Base-by-base conservation (phyloP, 92 coral and sea anemone genomes). In the Zoanthus gigantus region DNA sequence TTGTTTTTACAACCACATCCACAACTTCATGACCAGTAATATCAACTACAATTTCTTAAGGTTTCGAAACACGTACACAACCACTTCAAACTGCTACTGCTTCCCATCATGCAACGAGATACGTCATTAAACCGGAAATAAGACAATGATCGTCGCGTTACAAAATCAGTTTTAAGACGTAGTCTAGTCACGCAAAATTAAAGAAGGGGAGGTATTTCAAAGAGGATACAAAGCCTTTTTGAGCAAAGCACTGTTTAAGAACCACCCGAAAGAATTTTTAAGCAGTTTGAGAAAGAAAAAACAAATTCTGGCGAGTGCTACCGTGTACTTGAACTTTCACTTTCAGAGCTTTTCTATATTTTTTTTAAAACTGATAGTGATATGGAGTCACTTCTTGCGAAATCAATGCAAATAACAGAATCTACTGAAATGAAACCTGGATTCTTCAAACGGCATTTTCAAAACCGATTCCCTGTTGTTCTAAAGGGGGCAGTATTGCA, bases 381-480 rank as follows among this genome's bases (percentile, higher is more conserved):
- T 50, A 65, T 74, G 87, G 86, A 88, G 6, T n/a, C 29, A 6
- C 58, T 88, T 48, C 76, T 88, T 56, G 50, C 65, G 71, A 72
- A 60, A 28, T 77, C 80, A 14, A 12, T 58, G 0, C 34, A 68
- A 58, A 79, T 84, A 46, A 71, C 89, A 57, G 84, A 67, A 82
- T 52, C 56, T 48, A 71, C 46, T 46, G 78, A 65, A 58, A 74
- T 83, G 63, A 86, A 89, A 44, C 29, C 91, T 32, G 42, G 44
- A 65, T 44, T 52, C 1, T 89, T 89, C 68, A 72, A 66, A 71
- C 88, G 71, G 15, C 61, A 81, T 42, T 89, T 83, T 89, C 86
- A 83, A 44, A 89, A 83, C 91, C 83, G 83, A 72, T 57, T 76
- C 23, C 91, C 91, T 4, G 88, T 76, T 83, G 74, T 89, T 14